Base-by-base conservation (phyloP, 2,113 vertebrate genomes). In the Malurus melanocephalus region DNA sequence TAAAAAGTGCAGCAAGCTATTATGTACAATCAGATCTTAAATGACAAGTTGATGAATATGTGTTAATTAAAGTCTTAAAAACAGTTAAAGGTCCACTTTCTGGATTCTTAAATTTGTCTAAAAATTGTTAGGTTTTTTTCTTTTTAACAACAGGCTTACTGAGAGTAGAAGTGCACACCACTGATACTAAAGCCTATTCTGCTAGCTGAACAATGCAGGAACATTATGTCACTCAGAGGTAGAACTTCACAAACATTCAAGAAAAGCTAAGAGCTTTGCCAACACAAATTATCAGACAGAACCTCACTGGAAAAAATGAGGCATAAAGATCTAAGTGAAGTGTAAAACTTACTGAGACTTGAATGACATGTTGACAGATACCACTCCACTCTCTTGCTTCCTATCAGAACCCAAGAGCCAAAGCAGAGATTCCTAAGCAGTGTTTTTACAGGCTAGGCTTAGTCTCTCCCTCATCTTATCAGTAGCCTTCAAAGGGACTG, bases 291-390 rank as follows among this genome's bases (percentile, higher is more conserved):
- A 94, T 82, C 81, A 93, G 83, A 32, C 78, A 94, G 92, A 88
- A 83, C 42, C 46, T 85, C 65, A 66, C 75, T 88, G 93, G 90
- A 96, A 96, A 96, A 95, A 94, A 91, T 89, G 93, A 94, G 89
- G 68, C 80, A 69, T 59, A 73, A 85, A 95, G 92, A 93, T 80
- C 66, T 69, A 74, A 89, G 85, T 67, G 69, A 82, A 90, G 80
- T 55, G 48, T 87, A 88, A 93, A 94, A 81, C 74, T 77, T 80
- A 79, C 13, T 55, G 68, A 92, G 85, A 94, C 66, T 65, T 73
- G 85, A 94, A 45, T 1, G 45, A 96, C 90, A 94, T 80, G 83
- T 85, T 96, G 96, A 96, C 95, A 97, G 94, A 90, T 90, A 80
- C 74, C 94, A 93, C 73, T 93, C 92, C 78, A 91, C 93, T 88